Evolutionary conservation across 2,888 invertebrate genomes (phyloP).

Genomic region (Pandemis corylana): DNA sequence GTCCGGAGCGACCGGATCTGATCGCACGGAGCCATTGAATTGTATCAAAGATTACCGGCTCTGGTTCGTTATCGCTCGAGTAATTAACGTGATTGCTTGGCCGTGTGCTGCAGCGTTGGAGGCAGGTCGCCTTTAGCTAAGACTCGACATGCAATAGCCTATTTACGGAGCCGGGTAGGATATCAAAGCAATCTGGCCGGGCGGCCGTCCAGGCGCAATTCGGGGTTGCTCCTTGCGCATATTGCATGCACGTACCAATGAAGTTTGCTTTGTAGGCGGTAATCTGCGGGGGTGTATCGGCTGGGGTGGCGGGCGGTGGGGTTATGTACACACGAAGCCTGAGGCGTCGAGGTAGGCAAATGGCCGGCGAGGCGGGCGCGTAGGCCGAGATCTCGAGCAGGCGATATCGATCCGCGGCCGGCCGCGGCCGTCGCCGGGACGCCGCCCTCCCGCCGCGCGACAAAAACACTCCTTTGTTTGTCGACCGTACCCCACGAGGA

Average conservation of each 20-base stretch:
- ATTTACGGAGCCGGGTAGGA: conserved; percentile 64
- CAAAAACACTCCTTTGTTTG: conserved; percentile 84
- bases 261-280: conserved; percentile 85
- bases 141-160: conserved; percentile 70
- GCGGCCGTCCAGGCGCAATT: conserved; percentile 73
- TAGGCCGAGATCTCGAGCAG: conserved; percentile 81
- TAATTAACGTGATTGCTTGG: conserved; percentile 73
- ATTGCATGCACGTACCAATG: conserved; percentile 85
- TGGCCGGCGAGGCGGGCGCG: conserved; percentile 82
- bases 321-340: conserved; percentile 83
- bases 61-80: conserved; percentile 55
- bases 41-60: conserved; percentile 47
- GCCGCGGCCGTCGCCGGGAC: conserved; percentile 75
- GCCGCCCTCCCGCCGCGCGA: conserved; percentile 73
- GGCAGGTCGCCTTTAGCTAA: conserved; percentile 64
- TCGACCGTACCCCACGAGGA: conserved; percentile 55
- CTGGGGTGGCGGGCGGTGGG: conserved; percentile 75
- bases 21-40: conserved; percentile 12
- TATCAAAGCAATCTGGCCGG: conserved; percentile 79
- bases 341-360: conserved; percentile 85
- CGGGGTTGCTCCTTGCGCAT: conserved; percentile 81
- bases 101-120: conserved; percentile 57
- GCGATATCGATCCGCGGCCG: conserved; percentile 81
- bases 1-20: neutral
- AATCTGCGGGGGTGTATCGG: conserved; percentile 82